Conservation (phyloP, 2,888 invertebrate genomes). For the Parthenolecanium corni region DNA sequence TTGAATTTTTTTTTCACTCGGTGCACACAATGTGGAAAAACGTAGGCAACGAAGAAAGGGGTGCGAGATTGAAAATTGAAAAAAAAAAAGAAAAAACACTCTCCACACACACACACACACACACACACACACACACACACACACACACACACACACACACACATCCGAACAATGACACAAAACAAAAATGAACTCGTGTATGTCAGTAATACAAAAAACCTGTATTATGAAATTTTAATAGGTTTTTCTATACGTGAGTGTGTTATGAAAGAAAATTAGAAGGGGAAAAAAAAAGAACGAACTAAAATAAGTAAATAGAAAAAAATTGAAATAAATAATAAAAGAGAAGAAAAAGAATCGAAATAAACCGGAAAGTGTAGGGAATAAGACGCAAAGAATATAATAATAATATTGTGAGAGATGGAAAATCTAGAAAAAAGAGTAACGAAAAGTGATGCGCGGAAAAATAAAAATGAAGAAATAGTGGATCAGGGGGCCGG, state of each 20-base stretch:
- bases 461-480: neutral
- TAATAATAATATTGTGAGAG: neutral
- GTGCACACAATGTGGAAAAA: neutral
- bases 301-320: slow-evolving; percentile 4
- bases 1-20: neutral
- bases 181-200: neutral
- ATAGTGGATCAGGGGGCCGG: too few species aligned
- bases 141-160: neutral
- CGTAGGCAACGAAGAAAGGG: neutral
- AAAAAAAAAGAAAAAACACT: too few species aligned
- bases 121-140: too few species aligned
- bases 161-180: neutral
- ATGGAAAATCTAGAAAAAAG: neutral
- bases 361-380: neutral
- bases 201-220: slow-evolving; percentile 11
- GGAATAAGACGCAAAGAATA: neutral
- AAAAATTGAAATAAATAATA: neutral
- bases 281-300: too few species aligned
- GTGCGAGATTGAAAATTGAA: neutral
- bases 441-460: neutral
- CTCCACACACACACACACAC: too few species aligned
- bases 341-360: neutral
- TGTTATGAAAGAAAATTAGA: slow-evolving; percentile 1
- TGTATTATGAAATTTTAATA: slow-evolving; percentile 17
- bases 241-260: neutral